These are phyloP conservation scores for Pseudopodoces humilis DNA, from an alignment of 2,113 vertebrate species.

Conservation along the genomic window DNA sequence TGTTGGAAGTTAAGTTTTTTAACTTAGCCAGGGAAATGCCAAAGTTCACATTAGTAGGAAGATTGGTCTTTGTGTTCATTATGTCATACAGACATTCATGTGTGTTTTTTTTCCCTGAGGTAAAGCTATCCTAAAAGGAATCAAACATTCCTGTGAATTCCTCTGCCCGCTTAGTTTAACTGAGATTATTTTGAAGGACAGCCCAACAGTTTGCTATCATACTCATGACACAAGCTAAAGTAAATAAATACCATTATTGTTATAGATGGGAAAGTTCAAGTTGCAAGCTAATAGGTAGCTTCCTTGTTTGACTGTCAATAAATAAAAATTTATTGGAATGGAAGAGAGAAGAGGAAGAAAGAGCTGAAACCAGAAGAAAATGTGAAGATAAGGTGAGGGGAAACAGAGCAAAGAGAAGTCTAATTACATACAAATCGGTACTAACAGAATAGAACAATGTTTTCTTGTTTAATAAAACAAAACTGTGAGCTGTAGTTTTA, in stretches of 20 bases:
- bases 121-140: background rate
- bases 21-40: background rate
- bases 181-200: background rate
- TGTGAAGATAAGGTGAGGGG: background rate
- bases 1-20: background rate
- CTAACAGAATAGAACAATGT: background rate
- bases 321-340: background rate
- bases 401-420: background rate
- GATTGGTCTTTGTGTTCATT: background rate
- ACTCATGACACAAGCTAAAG: background rate
- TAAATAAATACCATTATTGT: background rate
- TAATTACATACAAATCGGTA: background rate
- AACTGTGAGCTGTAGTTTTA: background rate
- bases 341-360: background rate
- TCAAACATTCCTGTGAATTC: background rate
- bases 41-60: background rate
- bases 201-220: background rate
- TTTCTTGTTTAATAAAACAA: background rate
- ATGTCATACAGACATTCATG: background rate
- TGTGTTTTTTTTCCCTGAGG: background rate
- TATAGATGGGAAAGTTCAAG: background rate
- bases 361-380: background rate
- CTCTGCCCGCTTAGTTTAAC: fast-evolving
- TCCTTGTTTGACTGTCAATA: background rate
- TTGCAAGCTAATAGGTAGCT: background rate